Evolutionary conservation across 2,888 invertebrate species (phyloP).

Genomic region (Phyllotreta cruciferae): DNA sequence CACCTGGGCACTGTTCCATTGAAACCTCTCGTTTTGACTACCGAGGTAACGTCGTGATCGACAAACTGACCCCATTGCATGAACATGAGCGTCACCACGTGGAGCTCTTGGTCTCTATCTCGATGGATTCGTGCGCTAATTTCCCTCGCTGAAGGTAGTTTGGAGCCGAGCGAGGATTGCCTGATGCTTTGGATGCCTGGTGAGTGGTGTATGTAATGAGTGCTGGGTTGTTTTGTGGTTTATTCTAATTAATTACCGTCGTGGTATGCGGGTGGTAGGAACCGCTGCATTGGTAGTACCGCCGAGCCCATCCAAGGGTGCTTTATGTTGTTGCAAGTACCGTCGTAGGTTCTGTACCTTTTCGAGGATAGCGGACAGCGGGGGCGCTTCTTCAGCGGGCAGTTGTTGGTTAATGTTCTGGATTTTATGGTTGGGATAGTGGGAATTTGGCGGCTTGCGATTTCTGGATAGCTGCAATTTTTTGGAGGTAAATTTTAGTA

Average conservation of each 20-base stretch:
- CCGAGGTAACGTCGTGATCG: constrained; percentile 86
- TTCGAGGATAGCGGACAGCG: constrained; percentile 74
- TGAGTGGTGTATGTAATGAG: constrained; percentile 24
- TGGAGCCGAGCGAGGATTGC: constrained; percentile 65
- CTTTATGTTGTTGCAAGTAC: constrained; percentile 85
- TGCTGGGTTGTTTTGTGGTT: background rate
- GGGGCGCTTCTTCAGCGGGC: constrained; percentile 72
- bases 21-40: constrained; percentile 78
- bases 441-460: constrained; percentile 44
- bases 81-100: constrained; percentile 76
- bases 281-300: constrained; percentile 82
- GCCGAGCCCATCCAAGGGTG: constrained; percentile 83
- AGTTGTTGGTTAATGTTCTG: constrained; percentile 57
- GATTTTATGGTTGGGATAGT: constrained; percentile 44
- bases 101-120: constrained; percentile 69
- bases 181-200: constrained; percentile 63
- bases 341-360: constrained; percentile 84
- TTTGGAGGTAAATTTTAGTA: too few relatives aligned
- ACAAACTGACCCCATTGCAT: constrained; percentile 94
- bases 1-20: constrained; percentile 82
- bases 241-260: constrained; percentile 65
- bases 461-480: constrained; percentile 44
- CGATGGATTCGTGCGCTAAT: constrained; percentile 75
- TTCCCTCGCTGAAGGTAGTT: constrained; percentile 77
- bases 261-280: constrained; percentile 81